Base-by-base conservation (phyloP, 1,140 invertebrate species). In the Megalonaias nervosa region DNA sequence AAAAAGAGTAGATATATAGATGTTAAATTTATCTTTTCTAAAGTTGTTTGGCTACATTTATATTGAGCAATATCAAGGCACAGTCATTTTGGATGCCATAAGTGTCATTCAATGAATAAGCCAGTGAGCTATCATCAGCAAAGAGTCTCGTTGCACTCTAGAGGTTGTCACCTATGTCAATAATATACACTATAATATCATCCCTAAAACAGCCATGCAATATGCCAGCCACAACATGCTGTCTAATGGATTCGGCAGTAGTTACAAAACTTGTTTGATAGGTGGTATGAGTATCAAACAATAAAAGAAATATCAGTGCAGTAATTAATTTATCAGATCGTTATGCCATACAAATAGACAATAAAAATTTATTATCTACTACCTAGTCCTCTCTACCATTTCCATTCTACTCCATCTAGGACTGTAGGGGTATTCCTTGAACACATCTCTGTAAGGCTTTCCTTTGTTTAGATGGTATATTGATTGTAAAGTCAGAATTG, bases 321-420 rank as follows among this genome's bases (percentile, higher is more conserved):
- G 3, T 38, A 21, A 69, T 55, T 66, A 19, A 15, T 19, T 17
- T 48, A 23, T 14, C 31, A 74, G 3, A 61, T 59, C n/a, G 19
- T 19, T n/a, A 2, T 48, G 56, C 4, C 13, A 23, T 11, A 17
- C 48, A 69, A 15, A 26, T 13, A 71, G 48, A 66, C 15, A 59
- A n/a, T 16, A 58, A 58, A 16, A 26, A 19, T 59, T 26, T 19
- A 78, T 74, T 81, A n/a, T 65, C 14, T 17, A 23, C 48, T 81
- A 90, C 88, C 85, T 85, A n/a, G 88, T 84, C 81, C 89, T 85
- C 59, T 89, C 85, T 21, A 88, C 89, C 90, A 91, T 91, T 80
- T 89, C 88, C 69, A 80, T 82, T 4, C 88, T 86, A 81, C 75
- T 86, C 91, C 91, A 91, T 26, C 90, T 75, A 48, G 90, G 91